Evolutionary conservation across 1,140 invertebrate species (phyloP).

Genomic region (Thaumetopoea pityocampa): DNA sequence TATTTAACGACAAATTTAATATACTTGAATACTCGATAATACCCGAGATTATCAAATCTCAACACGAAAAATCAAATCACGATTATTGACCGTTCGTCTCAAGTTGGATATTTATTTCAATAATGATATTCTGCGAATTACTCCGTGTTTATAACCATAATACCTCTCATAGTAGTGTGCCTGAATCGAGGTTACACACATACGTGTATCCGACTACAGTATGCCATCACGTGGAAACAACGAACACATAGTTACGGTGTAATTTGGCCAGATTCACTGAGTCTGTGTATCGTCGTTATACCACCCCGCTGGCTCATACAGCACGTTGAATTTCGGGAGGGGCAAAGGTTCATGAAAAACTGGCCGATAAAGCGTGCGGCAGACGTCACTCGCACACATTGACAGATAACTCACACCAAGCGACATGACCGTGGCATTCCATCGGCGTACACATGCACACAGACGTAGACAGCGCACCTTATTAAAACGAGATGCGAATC

Average conservation of each 20-base stretch:
- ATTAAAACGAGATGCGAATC: slow-evolving; percentile 75
- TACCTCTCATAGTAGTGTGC: slow-evolving; percentile 55
- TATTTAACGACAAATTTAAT: too few relatives aligned
- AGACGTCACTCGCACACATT: slow-evolving; percentile 70
- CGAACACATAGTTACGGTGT: slow-evolving; percentile 55
- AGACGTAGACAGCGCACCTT: slow-evolving; percentile 68
- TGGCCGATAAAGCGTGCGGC: slow-evolving; percentile 51
- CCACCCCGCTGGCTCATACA: slow-evolving; percentile 19
- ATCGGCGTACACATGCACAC: slow-evolving; percentile 58
- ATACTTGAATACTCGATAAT: too few relatives aligned
- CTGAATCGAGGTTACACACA: slow-evolving; percentile 71
- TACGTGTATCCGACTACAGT: slow-evolving; percentile 33
- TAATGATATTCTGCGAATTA: slow-evolving; percentile 72
- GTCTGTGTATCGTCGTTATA: slow-evolving; percentile 37
- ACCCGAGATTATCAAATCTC: slow-evolving; percentile 5
- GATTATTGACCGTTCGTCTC: slow-evolving; percentile 27
- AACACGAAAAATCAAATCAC: slow-evolving; percentile 25
- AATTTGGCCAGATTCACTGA: slow-evolving; percentile 31
- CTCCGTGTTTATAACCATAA: slow-evolving; percentile 66
- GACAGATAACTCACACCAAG: slow-evolving; percentile 31
- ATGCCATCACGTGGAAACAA: slow-evolving; percentile 66
- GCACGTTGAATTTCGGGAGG: slow-evolving; percentile 23
- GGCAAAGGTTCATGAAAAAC: slow-evolving; percentile 29
- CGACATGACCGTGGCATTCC: slow-evolving; percentile 68
- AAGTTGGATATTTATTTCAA: slow-evolving; percentile 58